Conservation (phyloP, 1,140 invertebrate genomes). For the Amyelois transitella region DNA sequence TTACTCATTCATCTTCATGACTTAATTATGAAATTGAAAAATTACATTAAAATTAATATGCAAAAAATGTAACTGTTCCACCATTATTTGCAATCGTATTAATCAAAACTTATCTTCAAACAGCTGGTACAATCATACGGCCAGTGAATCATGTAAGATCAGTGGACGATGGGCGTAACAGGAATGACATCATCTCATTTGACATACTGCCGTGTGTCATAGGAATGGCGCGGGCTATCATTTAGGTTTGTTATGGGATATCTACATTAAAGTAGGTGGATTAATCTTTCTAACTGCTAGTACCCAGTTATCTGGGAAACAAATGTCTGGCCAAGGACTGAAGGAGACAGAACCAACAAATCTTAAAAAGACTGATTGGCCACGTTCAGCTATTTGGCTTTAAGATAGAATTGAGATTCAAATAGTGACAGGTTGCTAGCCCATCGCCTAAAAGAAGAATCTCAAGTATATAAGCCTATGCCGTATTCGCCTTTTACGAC, state of each 20-base stretch:
- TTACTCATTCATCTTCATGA: background rate
- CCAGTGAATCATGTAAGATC: slow-evolving; percentile 1
- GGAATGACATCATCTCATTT: slow-evolving; percentile 25
- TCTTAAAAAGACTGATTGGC: too few species aligned
- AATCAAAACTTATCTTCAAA: background rate
- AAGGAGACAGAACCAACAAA: background rate
- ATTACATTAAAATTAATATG: background rate
- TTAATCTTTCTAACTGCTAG: background rate
- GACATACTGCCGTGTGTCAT: background rate
- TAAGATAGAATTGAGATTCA: too few species aligned
- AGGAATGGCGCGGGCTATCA: background rate
- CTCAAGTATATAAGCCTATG: too few species aligned
- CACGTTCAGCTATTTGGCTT: too few species aligned
- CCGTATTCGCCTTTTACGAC: background rate
- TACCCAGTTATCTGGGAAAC: too few species aligned
- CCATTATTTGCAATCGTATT: background rate
- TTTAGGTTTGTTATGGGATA: background rate
- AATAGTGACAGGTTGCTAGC: too few species aligned
- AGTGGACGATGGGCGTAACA: slow-evolving; percentile 22
- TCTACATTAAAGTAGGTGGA: background rate
- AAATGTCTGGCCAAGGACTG: background rate
- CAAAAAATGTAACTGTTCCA: background rate
- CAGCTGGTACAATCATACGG: background rate
- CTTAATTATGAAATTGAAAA: background rate
- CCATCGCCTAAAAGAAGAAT: too few species aligned